A percentile compares a stretch with the other conserved stretches of the same genome.
Evolutionary conservation across 2,888 invertebrate genomes (phyloP).

Genomic region (Ormyrus nitidulus): DNA sequence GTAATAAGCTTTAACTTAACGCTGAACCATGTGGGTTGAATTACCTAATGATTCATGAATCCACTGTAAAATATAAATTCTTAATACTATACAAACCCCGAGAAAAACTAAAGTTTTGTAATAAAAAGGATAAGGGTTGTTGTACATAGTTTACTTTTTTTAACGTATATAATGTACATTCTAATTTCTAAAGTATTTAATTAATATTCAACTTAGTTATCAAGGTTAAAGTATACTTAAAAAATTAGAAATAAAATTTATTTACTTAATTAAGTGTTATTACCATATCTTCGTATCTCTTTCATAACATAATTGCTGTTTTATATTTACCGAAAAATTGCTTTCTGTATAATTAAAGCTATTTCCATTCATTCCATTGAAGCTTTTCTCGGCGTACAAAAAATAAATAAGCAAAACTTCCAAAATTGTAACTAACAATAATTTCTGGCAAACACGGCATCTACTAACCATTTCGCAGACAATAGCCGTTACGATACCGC

Average conservation of each 20-base stretch:
- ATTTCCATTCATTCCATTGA: not conserved
- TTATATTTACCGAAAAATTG: too few species aligned
- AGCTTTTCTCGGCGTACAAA: conserved; percentile 33
- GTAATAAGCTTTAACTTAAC: conserved; percentile 38
- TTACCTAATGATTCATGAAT: conserved; percentile 17
- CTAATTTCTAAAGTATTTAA: too few species aligned
- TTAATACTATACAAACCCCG: not conserved
- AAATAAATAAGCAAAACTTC: too few species aligned
- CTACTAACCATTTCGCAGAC: conserved; percentile 75
- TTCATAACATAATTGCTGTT: too few species aligned
- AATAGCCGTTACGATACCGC: conserved; percentile 62
- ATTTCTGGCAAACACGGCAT: conserved; percentile 72
- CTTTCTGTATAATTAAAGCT: too few species aligned
- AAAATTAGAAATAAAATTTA: not conserved
- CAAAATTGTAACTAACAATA: conserved; percentile 69
- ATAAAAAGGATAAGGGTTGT: too few species aligned
- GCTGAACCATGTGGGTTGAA: conserved; percentile 21
- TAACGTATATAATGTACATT: too few species aligned
- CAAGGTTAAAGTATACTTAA: not conserved
- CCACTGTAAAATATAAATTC: conserved; percentile 1
- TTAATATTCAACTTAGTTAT: not conserved
- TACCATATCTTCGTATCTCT: too few species aligned
- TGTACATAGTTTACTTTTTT: too few species aligned
- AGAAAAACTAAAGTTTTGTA: conserved; percentile 8
- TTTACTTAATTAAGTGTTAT: not conserved